Percentiles rank a stretch among this genome's conserved stretches.
phyloP scores from a whole-genome alignment of 2,113 vertebrate species.

The Struthidea cinerea region DNA sequence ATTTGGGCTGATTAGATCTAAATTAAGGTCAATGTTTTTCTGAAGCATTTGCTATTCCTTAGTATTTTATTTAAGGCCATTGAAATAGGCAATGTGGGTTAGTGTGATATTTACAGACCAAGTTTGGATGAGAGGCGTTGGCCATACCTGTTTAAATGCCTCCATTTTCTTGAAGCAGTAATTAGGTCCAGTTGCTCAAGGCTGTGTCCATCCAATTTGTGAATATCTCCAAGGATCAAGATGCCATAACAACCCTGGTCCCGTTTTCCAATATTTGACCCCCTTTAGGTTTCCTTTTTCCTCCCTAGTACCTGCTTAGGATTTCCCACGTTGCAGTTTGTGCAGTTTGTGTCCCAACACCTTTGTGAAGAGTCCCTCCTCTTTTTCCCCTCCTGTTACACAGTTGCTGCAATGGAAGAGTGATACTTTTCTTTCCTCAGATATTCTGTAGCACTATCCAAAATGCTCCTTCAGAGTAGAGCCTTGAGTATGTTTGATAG shows the following conservation, averaged over 20 bases:
- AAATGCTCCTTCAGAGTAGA: background rate
- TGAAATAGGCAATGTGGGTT: background rate
- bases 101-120: background rate
- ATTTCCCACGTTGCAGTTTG: background rate
- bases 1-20: background rate
- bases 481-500: background rate
- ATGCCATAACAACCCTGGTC: background rate
- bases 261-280: background rate
- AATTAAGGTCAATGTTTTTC: background rate
- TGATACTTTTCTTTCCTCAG: background rate
- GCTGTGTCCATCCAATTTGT: background rate
- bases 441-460: background rate
- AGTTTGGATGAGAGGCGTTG: background rate
- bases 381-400: background rate
- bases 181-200: background rate
- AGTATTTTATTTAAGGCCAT: background rate
- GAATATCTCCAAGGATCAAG: background rate
- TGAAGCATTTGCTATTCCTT: background rate
- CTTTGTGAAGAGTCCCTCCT: background rate
- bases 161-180: background rate
- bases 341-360: background rate
- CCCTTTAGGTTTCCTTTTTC: accelerated
- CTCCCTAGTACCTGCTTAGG: background rate
- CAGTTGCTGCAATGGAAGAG: background rate
- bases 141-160: background rate